Evolutionary conservation across 2,113 vertebrate genomes (phyloP).

Genomic region (Mixornis gularis): DNA sequence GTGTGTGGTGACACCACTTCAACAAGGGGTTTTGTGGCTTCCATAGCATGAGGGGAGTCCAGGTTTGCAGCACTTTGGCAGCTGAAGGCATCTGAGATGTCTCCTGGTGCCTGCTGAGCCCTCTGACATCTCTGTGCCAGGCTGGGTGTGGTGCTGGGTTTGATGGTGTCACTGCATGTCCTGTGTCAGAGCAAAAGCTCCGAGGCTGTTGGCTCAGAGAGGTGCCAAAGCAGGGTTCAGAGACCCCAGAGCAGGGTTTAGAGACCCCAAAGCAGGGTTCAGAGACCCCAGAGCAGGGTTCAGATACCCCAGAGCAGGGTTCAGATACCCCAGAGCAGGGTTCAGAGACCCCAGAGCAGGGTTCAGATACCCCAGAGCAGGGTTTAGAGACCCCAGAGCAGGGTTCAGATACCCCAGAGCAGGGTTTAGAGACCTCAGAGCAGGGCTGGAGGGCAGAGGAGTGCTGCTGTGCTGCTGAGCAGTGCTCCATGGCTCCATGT

Average conservation of each 20-base stretch:
- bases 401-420: background rate
- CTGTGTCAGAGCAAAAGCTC: background rate
- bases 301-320: no score
- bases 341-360: background rate
- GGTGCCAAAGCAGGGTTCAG: no score
- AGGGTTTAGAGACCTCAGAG: background rate
- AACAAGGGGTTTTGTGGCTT: background rate
- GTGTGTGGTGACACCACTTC: background rate
- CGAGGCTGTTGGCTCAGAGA: background rate
- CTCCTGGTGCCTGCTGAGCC: background rate
- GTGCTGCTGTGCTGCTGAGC: background rate
- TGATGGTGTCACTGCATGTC: accelerated
- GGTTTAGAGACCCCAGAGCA: background rate
- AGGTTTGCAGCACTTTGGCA: background rate
- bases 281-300: background rate
- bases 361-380: no score
- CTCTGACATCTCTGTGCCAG: background rate
- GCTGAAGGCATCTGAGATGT: background rate
- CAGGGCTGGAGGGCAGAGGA: background rate
- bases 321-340: no score
- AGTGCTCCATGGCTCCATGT: background rate
- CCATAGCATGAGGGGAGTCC: background rate
- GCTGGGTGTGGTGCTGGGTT: background rate
- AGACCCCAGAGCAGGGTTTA: background rate
- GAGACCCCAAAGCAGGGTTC: no score